Evolutionary conservation across 2,888 invertebrate genomes (phyloP).

Genomic region (Cyaniris semiargus): DNA sequence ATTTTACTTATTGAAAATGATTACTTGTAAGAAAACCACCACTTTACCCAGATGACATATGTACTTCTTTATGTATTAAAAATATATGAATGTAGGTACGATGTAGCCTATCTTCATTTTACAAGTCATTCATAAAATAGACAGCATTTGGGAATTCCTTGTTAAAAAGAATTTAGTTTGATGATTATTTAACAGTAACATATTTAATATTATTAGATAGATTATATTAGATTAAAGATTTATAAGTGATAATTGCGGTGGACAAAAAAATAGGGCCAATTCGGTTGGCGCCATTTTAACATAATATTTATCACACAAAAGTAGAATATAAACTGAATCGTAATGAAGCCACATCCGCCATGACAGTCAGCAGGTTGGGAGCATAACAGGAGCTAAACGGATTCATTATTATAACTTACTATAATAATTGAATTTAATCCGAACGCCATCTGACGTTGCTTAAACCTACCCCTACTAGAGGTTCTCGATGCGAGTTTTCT

Average conservation of each 20-base stretch:
- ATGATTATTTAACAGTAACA: not conserved
- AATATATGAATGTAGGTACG: no score
- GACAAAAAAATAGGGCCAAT: no score
- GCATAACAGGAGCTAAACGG: conserved; percentile 11
- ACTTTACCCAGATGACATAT: no score
- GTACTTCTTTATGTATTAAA: no score
- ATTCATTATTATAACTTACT: conserved; percentile 39
- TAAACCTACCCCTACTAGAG: conserved; percentile 32
- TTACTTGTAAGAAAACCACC: no score
- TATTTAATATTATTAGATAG: no score
- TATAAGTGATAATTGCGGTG: no score
- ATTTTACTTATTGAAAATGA: no score
- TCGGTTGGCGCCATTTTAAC: no score
- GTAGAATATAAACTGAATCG: conserved; percentile 15
- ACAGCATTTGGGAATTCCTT: not conserved
- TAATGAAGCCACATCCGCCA: conserved; percentile 31
- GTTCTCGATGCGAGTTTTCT: conserved; percentile 20
- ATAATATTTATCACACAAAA: not conserved
- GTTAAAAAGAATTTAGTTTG: not conserved
- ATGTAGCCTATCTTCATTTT: no score
- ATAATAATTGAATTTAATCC: conserved; percentile 42
- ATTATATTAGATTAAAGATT: no score
- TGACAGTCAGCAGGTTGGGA: not conserved
- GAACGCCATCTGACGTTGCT: conserved; percentile 39
- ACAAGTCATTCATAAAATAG: no score